These are phyloP conservation scores for Harpegnathos saltator DNA, from an alignment of 1,140 invertebrate genomes.

Conservation along the genomic window DNA sequence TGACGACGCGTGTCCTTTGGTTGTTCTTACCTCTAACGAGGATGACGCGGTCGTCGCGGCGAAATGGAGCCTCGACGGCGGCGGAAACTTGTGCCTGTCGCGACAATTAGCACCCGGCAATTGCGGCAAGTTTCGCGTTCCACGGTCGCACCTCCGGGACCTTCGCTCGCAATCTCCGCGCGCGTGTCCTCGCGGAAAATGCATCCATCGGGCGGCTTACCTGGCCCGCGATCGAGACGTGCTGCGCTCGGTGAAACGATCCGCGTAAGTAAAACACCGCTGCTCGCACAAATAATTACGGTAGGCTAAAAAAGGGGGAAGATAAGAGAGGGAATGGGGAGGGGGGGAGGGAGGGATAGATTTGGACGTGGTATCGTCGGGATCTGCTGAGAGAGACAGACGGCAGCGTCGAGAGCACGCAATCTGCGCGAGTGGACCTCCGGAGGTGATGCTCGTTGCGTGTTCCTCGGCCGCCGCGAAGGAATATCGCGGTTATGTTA, in stretches of 20 bases:
- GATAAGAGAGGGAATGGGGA: no score
- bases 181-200: slow-evolving; percentile 15
- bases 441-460: slow-evolving; percentile 33
- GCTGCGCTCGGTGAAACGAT: neutral
- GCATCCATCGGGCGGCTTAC: neutral
- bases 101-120: slow-evolving; percentile 49
- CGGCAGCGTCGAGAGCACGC: slow-evolving; percentile 25
- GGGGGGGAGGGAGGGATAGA: no score
- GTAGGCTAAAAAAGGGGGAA: no score
- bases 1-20: no score
- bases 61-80: slow-evolving; percentile 14
- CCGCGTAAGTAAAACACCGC: slow-evolving; percentile 39
- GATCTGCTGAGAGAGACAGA: neutral
- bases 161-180: slow-evolving; percentile 27
- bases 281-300: no score
- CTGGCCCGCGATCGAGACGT: neutral
- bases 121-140: slow-evolving; percentile 51
- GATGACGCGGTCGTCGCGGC: neutral
- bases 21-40: no score
- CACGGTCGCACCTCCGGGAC: no score
- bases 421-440: slow-evolving; percentile 22
- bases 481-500: neutral
- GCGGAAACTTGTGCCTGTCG: slow-evolving; percentile 41
- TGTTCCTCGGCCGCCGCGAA: slow-evolving; percentile 26
- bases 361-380: no score